These are phyloP conservation scores for Penaeus chinensis DNA, from an alignment of 1,140 invertebrate species.

Conservation along the genomic window DNA sequence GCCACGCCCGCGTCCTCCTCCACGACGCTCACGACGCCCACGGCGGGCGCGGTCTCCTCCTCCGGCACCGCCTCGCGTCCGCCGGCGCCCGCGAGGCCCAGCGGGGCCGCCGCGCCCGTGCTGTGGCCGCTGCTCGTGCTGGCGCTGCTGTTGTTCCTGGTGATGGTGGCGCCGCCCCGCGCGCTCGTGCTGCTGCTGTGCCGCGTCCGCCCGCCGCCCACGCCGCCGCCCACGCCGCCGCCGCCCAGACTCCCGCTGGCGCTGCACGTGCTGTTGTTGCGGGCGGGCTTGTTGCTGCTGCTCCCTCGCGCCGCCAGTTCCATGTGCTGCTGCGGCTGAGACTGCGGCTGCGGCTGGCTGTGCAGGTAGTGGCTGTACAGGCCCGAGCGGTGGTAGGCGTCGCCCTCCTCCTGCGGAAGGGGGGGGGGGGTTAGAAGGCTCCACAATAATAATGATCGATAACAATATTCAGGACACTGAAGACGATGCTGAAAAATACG, in stretches of 20 bases:
- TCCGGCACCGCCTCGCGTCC: background rate
- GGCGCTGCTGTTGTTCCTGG: conserved; percentile 38
- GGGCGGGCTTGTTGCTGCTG: background rate
- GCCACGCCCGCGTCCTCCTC: conserved; percentile 8
- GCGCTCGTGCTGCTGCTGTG: conserved; percentile 44
- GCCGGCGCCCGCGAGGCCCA: background rate
- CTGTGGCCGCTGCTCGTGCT: conserved; percentile 24
- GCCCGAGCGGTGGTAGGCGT: conserved; percentile 40
- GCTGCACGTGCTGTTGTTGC: conserved; percentile 37
- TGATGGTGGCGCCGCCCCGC: background rate
- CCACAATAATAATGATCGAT: no score
- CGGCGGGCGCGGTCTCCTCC: background rate
- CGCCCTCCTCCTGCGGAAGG: conserved; percentile 29
- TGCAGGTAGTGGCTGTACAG: conserved; percentile 25
- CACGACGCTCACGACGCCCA: background rate
- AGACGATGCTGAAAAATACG: no score
- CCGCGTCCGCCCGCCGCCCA: conserved; percentile 15
- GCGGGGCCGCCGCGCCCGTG: background rate
- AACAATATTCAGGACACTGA: no score
- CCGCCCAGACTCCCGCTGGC: background rate
- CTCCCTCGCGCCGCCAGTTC: conserved; percentile 19
- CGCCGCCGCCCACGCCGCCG: background rate
- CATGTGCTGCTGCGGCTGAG: conserved; percentile 25
- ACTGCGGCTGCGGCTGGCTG: background rate
- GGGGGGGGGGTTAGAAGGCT: no score